A percentile compares a stretch with the other conserved stretches of the same genome.
These are phyloP conservation scores for Lepidochrysops patricia DNA, from an alignment of 2,888 invertebrate species.

Conservation along the genomic window DNA sequence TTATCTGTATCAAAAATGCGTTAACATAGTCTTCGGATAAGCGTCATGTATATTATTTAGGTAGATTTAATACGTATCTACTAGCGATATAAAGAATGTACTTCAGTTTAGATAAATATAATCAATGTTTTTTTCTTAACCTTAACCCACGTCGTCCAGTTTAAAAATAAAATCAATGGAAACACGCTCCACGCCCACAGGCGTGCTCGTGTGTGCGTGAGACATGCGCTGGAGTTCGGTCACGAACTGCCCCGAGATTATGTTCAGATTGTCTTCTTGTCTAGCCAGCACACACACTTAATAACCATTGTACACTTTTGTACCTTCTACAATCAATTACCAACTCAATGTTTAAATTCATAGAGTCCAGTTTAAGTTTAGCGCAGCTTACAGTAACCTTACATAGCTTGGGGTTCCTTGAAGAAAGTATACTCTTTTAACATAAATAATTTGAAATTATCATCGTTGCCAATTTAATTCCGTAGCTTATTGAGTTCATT, in stretches of 20 bases:
- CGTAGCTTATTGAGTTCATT: not conserved
- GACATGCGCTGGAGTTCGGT: constrained; percentile 52
- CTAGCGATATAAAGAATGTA: too few species aligned
- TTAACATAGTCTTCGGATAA: not conserved
- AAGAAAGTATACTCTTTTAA: not conserved
- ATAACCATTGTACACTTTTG: constrained; percentile 34
- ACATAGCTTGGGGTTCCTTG: not conserved
- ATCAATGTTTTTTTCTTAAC: too few species aligned
- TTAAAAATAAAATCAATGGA: constrained; percentile 25
- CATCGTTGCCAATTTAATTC: not conserved
- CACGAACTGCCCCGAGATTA: constrained; percentile 59
- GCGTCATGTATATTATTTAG: too few species aligned
- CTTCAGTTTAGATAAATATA: too few species aligned
- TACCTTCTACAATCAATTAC: not conserved
- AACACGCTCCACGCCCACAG: constrained; percentile 34
- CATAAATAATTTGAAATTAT: constrained; percentile 3
- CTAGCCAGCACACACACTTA: constrained; percentile 33
- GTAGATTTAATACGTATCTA: too few species aligned
- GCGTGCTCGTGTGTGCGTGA: constrained; percentile 40
- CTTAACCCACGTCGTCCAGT: too few species aligned
- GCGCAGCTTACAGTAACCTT: not conserved
- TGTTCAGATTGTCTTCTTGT: constrained; percentile 59
- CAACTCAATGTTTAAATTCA: not conserved
- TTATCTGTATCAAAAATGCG: not conserved
- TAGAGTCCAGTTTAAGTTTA: not conserved